Evolutionary conservation across 2,888 invertebrate species (phyloP).

Genomic region (Orthosia gothica): DNA sequence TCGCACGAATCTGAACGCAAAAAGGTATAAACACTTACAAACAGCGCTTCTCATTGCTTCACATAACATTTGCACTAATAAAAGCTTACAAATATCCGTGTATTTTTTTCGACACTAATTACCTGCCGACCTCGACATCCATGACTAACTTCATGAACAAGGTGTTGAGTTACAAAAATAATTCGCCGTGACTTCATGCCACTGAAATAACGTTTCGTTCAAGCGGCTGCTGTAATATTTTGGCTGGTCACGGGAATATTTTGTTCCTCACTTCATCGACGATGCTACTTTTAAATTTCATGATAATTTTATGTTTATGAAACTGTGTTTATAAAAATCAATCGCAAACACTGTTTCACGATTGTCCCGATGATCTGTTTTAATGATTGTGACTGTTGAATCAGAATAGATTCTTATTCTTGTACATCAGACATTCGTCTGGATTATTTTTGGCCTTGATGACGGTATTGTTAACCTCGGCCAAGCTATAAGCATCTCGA

Average conservation of each 20-base stretch:
- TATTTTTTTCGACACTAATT: constrained; percentile 82
- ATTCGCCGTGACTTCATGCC: constrained; percentile 86
- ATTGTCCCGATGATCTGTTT: constrained; percentile 27
- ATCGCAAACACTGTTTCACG: constrained; percentile 12
- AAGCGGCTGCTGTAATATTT: constrained; percentile 70
- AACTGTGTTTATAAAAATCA: constrained; percentile 20
- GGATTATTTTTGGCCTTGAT: constrained; percentile 88
- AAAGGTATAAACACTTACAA: constrained; percentile 85
- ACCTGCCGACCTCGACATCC: constrained; percentile 83
- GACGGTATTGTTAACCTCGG: constrained; percentile 90
- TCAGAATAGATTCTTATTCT: constrained; percentile 78
- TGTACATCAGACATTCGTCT: constrained; percentile 73
- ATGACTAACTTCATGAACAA: constrained; percentile 86
- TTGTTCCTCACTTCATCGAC: constrained; percentile 53
- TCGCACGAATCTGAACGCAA: constrained; percentile 90
- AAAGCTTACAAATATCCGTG: constrained; percentile 81
- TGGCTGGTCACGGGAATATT: constrained; percentile 54
- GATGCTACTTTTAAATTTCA: constrained; percentile 2
- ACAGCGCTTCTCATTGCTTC: constrained; percentile 79
- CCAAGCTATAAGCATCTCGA: constrained; percentile 79
- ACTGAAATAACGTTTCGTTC: constrained; percentile 84
- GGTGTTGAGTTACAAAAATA: constrained; percentile 88
- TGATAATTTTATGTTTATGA: constrained; percentile 15
- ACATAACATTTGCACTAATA: constrained; percentile 88
- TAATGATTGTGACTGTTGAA: constrained; percentile 64